Evolutionary conservation across 2,888 invertebrate species (phyloP), one percentile per base, ranked within the genome.

Genomic region (Xanthostigma xanthostigma): DNA sequence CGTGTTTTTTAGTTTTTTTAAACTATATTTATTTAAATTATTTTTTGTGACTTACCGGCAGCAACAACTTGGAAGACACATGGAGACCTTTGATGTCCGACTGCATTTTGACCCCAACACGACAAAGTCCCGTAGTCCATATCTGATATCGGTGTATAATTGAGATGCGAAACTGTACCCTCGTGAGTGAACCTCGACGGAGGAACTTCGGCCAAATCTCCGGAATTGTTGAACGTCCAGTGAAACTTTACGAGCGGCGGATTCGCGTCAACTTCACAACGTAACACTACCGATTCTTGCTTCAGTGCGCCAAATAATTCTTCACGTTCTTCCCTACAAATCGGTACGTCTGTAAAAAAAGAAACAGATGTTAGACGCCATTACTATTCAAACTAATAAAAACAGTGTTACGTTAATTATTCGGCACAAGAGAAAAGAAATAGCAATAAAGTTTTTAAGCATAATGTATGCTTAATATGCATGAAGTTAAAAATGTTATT

Each of bases 151-250:
- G 90, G 90, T 8, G 89, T 90, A 66, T 91, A 91, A 71, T 87
- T 86, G 50, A 90, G 73, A 35, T 79, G 75, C 48, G 83, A 82
- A 4, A 78, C 76, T 54, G 79, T 78, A 2, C 82, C 81, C 52
- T 81, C 74, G 55, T 73, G 79, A 55, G 72, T 78, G 65, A 76
- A 81, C 59, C 78, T 78, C 47, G 80, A 78, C 53, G 73, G 66
- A 50, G 87, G 79, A 56, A 87, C 74, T 64, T 88, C 84, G 45
- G 82, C 81, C 68, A 86, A 83, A 62, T 88, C 88, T 13, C 89
- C 89, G 51, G 88, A 88, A 65, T 87, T 88, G 72, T 92, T 92
- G 74, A 92, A 90, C 55, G 89, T 89, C 92, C 92, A 92, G 61
- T 87, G 85, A 69, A 90, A 92, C 60, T 82, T 79, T 59, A 83